Conservation (phyloP, 2,113 vertebrate genomes). For the Macquaria ambigua region DNA sequence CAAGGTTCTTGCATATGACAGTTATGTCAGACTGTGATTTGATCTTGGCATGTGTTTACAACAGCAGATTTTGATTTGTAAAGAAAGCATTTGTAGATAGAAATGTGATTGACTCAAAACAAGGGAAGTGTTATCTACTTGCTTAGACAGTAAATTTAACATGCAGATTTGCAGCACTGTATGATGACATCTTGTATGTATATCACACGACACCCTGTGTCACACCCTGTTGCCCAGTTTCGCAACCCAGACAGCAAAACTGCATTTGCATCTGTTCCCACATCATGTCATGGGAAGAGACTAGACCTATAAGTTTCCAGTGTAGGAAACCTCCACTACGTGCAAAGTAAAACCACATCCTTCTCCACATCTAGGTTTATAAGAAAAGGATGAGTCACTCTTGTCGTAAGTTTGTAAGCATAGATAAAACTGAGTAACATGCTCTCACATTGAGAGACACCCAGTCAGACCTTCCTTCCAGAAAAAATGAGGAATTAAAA, state of each 20-base stretch:
- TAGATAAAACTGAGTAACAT: no score
- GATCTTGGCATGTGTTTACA: neutral
- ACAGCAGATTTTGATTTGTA: neutral
- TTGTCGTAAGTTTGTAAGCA: neutral
- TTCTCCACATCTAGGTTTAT: neutral
- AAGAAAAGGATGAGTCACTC: conserved; percentile 11
- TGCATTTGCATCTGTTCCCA: neutral
- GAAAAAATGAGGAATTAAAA: conserved; percentile 27
- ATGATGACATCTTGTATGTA: neutral
- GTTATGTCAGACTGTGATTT: neutral
- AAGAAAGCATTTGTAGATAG: neutral
- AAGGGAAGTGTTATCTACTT: neutral
- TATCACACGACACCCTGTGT: no score
- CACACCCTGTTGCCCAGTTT: no score
- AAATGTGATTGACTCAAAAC: neutral
- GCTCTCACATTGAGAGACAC: conserved; percentile 14
- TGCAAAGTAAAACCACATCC: neutral
- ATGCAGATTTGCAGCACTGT: neutral
- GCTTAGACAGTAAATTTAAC: neutral
- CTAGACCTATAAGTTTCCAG: neutral
- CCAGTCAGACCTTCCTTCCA: neutral
- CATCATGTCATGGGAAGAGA: neutral
- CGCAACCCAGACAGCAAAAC: neutral
- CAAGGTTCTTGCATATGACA: neutral
- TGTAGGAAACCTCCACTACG: neutral